Percentiles rank a stretch among this genome's conserved stretches.
These are phyloP conservation scores for Lordiphosa collinella DNA, from an alignment of 1,140 invertebrate genomes.

Conservation along the genomic window DNA sequence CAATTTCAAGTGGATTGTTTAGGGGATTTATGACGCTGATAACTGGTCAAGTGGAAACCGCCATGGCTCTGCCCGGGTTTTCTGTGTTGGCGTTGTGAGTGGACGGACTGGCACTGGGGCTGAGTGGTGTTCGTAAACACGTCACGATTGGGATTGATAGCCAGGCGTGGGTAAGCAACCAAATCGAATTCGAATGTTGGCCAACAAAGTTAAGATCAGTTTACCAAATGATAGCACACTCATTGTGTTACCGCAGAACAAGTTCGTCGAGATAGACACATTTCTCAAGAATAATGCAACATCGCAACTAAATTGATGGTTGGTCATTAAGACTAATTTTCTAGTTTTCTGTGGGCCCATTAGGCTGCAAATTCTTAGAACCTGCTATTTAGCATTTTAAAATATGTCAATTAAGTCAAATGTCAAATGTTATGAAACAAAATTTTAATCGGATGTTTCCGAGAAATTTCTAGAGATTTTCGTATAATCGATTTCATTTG, in stretches of 20 bases:
- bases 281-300: too few species aligned
- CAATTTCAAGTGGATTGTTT: slow-evolving; percentile 66
- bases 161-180: slow-evolving; percentile 29
- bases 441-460: too few species aligned
- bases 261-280: too few species aligned
- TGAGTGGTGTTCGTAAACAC: slow-evolving; percentile 22
- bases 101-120: slow-evolving; percentile 1
- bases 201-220: too few species aligned
- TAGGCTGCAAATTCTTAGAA: neutral
- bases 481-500: too few species aligned
- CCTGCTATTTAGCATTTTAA: neutral
- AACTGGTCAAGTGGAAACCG: slow-evolving; percentile 63
- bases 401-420: too few species aligned
- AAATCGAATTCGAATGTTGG: slow-evolving; percentile 12
- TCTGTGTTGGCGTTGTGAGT: slow-evolving; percentile 15
- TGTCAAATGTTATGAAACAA: too few species aligned
- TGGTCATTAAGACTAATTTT: slow-evolving; percentile 2
- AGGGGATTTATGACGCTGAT: slow-evolving; percentile 72
- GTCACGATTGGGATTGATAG: slow-evolving; percentile 62
- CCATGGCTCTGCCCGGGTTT: slow-evolving; percentile 6
- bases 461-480: too few species aligned
- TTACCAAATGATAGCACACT: too few species aligned
- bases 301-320: neutral
- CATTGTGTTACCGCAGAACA: too few species aligned
- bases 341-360: neutral